Conservation (phyloP, 1,140 invertebrate species). For the Babylonia areolata region DNA sequence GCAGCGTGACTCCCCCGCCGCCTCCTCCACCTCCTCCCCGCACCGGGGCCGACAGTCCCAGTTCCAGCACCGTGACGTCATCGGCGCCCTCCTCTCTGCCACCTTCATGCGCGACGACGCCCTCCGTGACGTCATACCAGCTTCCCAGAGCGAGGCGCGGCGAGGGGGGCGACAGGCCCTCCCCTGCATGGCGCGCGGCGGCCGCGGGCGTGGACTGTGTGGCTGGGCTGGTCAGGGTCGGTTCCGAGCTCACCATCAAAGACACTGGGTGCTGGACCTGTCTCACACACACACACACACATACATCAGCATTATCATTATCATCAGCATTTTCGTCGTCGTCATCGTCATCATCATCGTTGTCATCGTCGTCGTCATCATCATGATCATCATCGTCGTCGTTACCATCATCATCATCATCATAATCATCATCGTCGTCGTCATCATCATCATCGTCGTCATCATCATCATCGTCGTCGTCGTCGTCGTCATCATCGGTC, state of each 20-base stretch:
- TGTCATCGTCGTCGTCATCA: too few species aligned
- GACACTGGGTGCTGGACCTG: neutral
- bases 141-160: too few species aligned
- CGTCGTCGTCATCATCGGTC: neutral
- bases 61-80: neutral
- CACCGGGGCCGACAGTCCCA: neutral
- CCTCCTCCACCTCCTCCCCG: neutral
- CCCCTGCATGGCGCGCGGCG: neutral
- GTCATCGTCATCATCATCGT: too few species aligned
- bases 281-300: neutral
- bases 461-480: neutral
- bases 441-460: too few species aligned
- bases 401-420: too few species aligned
- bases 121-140: neutral
- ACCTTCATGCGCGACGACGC: too few species aligned
- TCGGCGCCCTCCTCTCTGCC: neutral
- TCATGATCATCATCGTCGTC: too few species aligned
- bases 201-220: neutral
- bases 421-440: too few species aligned
- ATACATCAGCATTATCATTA: neutral
- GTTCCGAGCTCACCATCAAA: slow-evolving; percentile 12
- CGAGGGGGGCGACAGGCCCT: neutral
- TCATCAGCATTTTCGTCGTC: too few species aligned
- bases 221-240: neutral
- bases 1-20: neutral